Evolutionary conservation across 1,140 invertebrate species (phyloP), one percentile per base, ranked within the genome.

Genomic region (Pseudomyrmex pallidus): DNA sequence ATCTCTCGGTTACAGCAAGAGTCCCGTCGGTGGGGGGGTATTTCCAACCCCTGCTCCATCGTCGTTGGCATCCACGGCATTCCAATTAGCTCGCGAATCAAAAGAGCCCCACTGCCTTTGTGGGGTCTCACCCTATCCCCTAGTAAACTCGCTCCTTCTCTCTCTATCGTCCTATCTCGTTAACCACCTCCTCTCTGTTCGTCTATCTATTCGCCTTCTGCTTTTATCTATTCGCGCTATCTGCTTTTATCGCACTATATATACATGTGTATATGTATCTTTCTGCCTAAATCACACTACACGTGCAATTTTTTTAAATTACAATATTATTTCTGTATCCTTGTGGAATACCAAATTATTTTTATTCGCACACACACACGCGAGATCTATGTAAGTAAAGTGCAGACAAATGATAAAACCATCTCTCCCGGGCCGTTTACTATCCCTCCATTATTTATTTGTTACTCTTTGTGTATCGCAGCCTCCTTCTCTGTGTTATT

Each of bases 81-180:
- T 94, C 93, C 93, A 94, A 94, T 94, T 93, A 93, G 93, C 93
- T 93, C 91, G 93, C 93, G 93, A 94, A 94, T 94, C 93, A 94
- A 94, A 94, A 93, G 93, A 94, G 93, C 93, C 92, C 90, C 91
- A 92, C 89, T 93, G 92, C 93, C 93, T 94, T 94, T 94, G 93
- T 94, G 92, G 92, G 91, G 90, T 93, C 90, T 93, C 90, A 91
- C 86, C 90, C 91, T 85, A 85, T 78, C 87, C 73, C 35, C 66
- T 74, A 52, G 50, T 70, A 85, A 86, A 87, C 85, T 90, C 82
- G 90, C 86, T 83, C 90, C 85, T 85, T 89, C 84, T 87, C 87
- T 92, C 83, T 77, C 80, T 80, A 72, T 74, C 73, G 35, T 59
- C 73, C 62, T 61, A 70, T 73, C 73, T 63, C 82, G 61, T 59